Evolutionary conservation across 1,140 invertebrate genomes (phyloP), one percentile per base, ranked within the genome.

Genomic region (Aphaenogaster floridana): DNA sequence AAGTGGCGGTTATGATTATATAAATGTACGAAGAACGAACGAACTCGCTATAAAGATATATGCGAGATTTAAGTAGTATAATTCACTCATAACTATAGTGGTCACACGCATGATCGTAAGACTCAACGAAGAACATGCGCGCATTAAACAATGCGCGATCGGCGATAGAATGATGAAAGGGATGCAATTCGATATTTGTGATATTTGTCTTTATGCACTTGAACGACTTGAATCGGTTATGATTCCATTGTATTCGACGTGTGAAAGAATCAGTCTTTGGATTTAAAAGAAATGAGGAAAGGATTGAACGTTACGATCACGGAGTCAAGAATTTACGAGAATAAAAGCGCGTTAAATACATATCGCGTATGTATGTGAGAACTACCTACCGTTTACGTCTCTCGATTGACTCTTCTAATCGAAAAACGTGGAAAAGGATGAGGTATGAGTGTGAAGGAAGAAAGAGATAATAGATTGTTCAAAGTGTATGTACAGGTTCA

Each of bases 261-360:
- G 81, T 91, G 86, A 86, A 88, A 76, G 78, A 87, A 92, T 92
- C 92, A 92, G 89, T 92, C 92, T 91, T 92, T 80, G 48, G 66
- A 92, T 84, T 80, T 28, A 50, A 50, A 74, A 61, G 48, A 45
- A 28, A 57, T 0, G 15, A 28, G 50, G 59, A 77, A 80, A 64
- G 3, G 7, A 50, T 87, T 42, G 76, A 84, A 78, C 64, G 45
- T 59, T 66, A 48, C 66, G 48, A 89, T 72, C 57, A 83, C 63
- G 57, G 50, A 86, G 48, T 78, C 11, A 13, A 28, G 52, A 59
- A 80, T 71, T n/a, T 72, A 59, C 3, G 48, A 39, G 63, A 74
- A 50, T 61, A 21, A 52, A 81, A 86, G 48, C 66, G 64, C 66
- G 63, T 6, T 6, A 39, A 74, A 81, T 50, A 69, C 28, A 48